These are phyloP conservation scores for Eupithecia tripunctaria DNA, from an alignment of 2,888 invertebrate species.

Conservation along the genomic window DNA sequence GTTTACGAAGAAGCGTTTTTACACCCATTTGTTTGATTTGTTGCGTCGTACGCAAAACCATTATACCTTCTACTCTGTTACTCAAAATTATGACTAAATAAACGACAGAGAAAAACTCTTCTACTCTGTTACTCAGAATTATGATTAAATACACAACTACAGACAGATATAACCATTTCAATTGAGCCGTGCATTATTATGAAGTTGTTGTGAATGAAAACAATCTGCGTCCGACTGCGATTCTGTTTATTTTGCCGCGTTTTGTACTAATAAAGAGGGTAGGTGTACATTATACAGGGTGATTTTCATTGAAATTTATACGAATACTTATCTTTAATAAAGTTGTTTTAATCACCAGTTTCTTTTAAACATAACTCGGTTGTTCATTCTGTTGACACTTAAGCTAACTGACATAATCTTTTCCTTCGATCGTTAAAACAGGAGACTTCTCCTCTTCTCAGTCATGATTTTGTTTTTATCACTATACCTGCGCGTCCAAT, in stretches of 20 bases:
- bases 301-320: background rate
- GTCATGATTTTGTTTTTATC: no score
- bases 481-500: no score
- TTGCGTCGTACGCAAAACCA: no score
- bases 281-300: conserved; percentile 38
- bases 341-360: no score
- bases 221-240: conserved; percentile 77
- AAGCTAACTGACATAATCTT: background rate
- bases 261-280: conserved; percentile 67
- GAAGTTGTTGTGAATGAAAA: conserved; percentile 74
- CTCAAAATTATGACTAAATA: no score
- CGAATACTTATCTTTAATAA: no score
- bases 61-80: no score
- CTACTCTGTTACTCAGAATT: background rate
- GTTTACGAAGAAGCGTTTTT: no score
- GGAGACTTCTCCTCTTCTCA: background rate
- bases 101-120: background rate
- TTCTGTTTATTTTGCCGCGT: conserved; percentile 76
- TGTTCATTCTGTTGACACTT: background rate
- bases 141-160: conserved; percentile 6
- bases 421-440: background rate
- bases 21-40: no score
- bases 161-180: conserved; percentile 25
- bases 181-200: conserved; percentile 55
- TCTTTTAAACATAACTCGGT: background rate